Evolutionary conservation across 2,888 invertebrate species (phyloP).

Genomic region (Macroteleia sp.): DNA sequence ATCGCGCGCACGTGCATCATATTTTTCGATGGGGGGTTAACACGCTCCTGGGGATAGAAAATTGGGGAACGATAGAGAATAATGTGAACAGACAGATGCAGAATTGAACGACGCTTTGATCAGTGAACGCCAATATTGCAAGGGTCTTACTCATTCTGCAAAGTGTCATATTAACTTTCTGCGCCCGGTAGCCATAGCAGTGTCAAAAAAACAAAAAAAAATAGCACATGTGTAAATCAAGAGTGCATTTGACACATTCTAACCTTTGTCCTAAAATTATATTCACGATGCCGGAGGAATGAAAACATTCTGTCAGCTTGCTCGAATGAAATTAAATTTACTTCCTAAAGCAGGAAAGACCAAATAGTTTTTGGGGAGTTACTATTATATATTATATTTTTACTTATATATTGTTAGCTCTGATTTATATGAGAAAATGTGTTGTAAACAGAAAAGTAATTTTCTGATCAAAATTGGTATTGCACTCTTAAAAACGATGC

Average conservation of each 20-base stretch:
- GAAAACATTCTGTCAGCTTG: constrained; percentile 33
- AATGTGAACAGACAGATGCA: constrained; percentile 66
- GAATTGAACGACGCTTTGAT: constrained; percentile 66
- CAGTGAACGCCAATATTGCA: constrained; percentile 61
- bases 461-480: too few relatives aligned
- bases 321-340: constrained; percentile 28
- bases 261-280: constrained; percentile 54
- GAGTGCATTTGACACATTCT: constrained; percentile 53
- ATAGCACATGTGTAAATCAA: constrained; percentile 29
- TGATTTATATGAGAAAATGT: too few relatives aligned
- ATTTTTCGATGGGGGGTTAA: constrained; percentile 64
- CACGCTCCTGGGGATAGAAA: constrained; percentile 63
- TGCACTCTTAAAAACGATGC: too few relatives aligned
- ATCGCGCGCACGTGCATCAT: constrained; percentile 63
- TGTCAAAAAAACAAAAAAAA: constrained; percentile 31
- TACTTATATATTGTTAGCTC: too few relatives aligned
- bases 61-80: constrained; percentile 65
- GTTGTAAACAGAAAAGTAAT: too few relatives aligned
- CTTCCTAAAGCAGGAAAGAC: constrained; percentile 9
- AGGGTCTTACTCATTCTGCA: constrained; percentile 43
- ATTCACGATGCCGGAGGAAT: too few relatives aligned
- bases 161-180: constrained; percentile 65
- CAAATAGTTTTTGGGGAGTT: constrained; percentile 1
- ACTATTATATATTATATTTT: too few relatives aligned
- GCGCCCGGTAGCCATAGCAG: constrained; percentile 46